phyloP scores from a whole-genome alignment of 2,113 vertebrate genomes.

The Cyrtonyx montezumae region DNA sequence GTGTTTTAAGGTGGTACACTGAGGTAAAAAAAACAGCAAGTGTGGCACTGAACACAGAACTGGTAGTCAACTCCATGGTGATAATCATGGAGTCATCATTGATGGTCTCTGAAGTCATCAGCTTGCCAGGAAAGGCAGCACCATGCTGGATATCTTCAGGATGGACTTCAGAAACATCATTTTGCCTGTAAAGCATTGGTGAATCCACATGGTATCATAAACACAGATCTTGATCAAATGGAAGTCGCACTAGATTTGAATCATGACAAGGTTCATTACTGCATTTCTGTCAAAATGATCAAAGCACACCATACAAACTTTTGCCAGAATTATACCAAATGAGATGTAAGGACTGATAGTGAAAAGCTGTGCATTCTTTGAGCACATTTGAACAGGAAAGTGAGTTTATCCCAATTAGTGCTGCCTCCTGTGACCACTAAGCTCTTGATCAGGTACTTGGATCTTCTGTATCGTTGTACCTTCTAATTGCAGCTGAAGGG shows the following conservation, averaged over 20 bases:
- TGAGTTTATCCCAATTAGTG: background rate
- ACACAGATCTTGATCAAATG: background rate
- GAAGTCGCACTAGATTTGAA: background rate
- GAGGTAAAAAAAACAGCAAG: background rate
- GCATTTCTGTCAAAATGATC: background rate
- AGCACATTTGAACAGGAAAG: background rate
- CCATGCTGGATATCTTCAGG: background rate
- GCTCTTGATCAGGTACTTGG: background rate
- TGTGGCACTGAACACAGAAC: background rate
- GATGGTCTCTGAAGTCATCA: background rate
- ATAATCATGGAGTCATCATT: background rate
- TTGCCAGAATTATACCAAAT: background rate
- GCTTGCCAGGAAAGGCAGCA: background rate
- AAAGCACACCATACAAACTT: background rate
- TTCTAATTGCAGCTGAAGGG: background rate
- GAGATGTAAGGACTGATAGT: background rate
- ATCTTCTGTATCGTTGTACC: background rate
- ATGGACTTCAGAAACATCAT: background rate
- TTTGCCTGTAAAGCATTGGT: background rate
- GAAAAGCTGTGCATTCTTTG: background rate
- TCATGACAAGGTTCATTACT: background rate
- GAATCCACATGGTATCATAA: background rate
- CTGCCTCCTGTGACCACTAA: rapidly evolving
- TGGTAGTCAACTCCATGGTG: background rate
- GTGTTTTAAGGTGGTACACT: background rate